Conservation (phyloP, 1,140 invertebrate species). For the Galleria mellonella region DNA sequence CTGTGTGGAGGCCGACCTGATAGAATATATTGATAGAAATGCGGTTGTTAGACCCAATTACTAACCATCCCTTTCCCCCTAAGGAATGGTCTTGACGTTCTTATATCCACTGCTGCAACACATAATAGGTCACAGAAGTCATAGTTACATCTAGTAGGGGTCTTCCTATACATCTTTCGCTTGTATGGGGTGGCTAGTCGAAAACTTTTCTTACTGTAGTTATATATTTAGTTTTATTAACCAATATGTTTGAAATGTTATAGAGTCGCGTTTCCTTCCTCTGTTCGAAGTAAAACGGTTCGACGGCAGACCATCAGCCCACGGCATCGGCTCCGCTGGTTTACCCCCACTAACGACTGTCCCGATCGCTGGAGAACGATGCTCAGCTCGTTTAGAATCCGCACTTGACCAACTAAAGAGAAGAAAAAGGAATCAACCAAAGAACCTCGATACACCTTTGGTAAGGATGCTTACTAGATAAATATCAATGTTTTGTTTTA, state of each 20-base stretch:
- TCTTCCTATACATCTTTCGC: no score
- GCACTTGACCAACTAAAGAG: constrained; percentile 75
- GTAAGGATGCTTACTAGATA: constrained; percentile 44
- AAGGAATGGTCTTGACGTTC: no score
- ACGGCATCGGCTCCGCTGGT: constrained; percentile 23
- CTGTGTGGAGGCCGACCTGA: no score
- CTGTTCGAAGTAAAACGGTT: constrained; percentile 54
- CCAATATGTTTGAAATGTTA: constrained; percentile 10
- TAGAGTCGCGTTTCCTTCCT: constrained; percentile 64
- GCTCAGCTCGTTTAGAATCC: constrained; percentile 73
- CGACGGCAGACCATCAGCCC: constrained; percentile 27
- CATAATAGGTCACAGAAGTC: no score
- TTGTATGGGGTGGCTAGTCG: no score
- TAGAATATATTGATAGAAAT: no score
- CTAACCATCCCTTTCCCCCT: no score
- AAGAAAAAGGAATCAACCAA: constrained; percentile 73
- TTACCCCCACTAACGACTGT: constrained; percentile 44
- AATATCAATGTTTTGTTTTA: no score
- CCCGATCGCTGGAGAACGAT: constrained; percentile 57
- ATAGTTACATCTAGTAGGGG: no score
- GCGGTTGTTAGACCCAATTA: no score
- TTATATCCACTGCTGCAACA: no score
- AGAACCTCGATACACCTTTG: constrained; percentile 58
- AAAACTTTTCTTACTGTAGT: no score
- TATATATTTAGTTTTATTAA: neutral